Base-by-base conservation (phyloP, 1,140 invertebrate genomes). In the Pogonognathellus flavescens region DNA sequence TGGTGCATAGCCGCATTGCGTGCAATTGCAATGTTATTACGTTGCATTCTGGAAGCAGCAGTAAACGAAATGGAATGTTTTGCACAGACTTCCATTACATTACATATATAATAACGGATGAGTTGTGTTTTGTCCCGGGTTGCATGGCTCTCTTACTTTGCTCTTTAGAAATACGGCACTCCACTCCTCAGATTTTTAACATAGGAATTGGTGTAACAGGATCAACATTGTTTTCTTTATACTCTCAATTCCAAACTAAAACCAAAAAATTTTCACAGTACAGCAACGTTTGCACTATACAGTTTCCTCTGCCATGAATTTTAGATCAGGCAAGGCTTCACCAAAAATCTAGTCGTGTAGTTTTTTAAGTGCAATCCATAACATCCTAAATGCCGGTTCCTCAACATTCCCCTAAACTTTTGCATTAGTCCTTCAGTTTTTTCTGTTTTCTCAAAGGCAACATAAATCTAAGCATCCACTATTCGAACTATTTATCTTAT, bases 1-100 rank as follows among this genome's bases (percentile, higher is more conserved):
- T 31, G 62, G 18, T 25, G 62, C 25, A 66, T 25, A 66, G 22
- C 62, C 62, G 62, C 62, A 66, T 66, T 66, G 62, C 62, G 62
- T 66, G 62, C 62, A 66, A 66, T 66, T 66, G 62, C 62, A 66
- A 20, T 66, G 22, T 20, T 25, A 66, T 25, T 31, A 16, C 60
- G 25, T 60, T 18, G 9, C 18, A 25, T 25, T 25, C 60, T 60
- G 6, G 59, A 60, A 20, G 18, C 55, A 20, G 18, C 55, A 1
- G 59, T 60, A 66, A 25, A 25, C 62, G 25, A 25, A 66, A 66
- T 66, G 62, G 10, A 22, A 10, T 25, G 62, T 25, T 13, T 41
- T 41, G 31, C 31, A 25, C 11, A 31, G 1, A 14, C 9, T 25
- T 31, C 62, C 62, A 66, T 66, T 66, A 66, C 62, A 66, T 66